Conservation (phyloP, 1,140 invertebrate species). For the Cotesia glomerata region DNA sequence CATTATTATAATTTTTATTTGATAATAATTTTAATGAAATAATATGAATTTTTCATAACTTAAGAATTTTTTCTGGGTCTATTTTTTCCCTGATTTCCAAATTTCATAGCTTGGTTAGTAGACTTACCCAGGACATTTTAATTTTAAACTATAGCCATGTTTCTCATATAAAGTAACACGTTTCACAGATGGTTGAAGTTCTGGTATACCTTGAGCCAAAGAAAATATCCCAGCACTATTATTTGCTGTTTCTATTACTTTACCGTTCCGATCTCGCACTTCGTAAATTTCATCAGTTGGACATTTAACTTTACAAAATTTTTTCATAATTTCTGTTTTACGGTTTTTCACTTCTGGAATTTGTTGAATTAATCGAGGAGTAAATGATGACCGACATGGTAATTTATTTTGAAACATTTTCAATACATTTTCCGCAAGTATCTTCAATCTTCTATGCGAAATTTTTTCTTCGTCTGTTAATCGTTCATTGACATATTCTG, state of each 20-base stretch:
- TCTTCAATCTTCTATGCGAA: slow-evolving; percentile 23
- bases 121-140: slow-evolving; percentile 67
- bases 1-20: too few species aligned
- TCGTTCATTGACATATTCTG: not conserved
- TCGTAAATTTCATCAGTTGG: slow-evolving; percentile 61
- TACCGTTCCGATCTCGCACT: slow-evolving; percentile 62
- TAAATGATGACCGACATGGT: slow-evolving; percentile 67
- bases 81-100: too few species aligned
- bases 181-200: slow-evolving; percentile 52
- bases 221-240: slow-evolving; percentile 69
- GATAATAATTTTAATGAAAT: too few species aligned
- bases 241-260: slow-evolving; percentile 67
- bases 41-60: too few species aligned
- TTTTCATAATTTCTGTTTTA: slow-evolving; percentile 67
- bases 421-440: slow-evolving; percentile 30
- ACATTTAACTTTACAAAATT: slow-evolving; percentile 68
- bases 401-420: slow-evolving; percentile 64
- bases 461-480: not conserved
- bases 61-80: too few species aligned
- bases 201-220: slow-evolving; percentile 62
- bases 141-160: slow-evolving; percentile 50
- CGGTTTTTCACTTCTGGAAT: slow-evolving; percentile 55
- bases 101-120: not conserved
- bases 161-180: slow-evolving; percentile 59
- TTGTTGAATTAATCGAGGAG: slow-evolving; percentile 58